Conservation (phyloP, 1,140 invertebrate genomes). For the Notospermus geniculatus region DNA sequence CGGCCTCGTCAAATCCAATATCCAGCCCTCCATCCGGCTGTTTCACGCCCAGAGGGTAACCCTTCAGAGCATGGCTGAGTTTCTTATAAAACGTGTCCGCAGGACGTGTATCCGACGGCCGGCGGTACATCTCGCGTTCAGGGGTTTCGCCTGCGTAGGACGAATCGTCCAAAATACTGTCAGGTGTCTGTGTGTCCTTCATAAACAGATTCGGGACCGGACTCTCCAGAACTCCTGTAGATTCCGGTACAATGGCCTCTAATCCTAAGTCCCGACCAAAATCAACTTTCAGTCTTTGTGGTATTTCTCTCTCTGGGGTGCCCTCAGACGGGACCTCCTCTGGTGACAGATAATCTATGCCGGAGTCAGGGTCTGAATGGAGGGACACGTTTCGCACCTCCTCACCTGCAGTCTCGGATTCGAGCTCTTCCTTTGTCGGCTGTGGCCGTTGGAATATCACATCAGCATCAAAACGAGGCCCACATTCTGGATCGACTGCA, state of each 20-base stretch:
- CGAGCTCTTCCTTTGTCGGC: neutral
- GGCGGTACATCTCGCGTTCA: neutral
- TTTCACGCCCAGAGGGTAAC: neutral
- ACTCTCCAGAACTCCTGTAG: neutral
- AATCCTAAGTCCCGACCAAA: too few relatives aligned
- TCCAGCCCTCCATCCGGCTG: neutral
- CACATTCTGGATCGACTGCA: too few relatives aligned
- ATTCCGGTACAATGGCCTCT: neutral
- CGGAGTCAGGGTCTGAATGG: neutral
- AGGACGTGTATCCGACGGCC: neutral
- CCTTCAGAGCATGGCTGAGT: neutral
- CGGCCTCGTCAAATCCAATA: conserved; percentile 1
- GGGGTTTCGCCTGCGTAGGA: neutral
- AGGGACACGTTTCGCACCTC: neutral
- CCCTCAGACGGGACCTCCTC: too few relatives aligned
- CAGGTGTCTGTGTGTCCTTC: conserved; percentile 1
- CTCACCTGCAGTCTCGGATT: neutral
- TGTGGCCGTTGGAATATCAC: neutral
- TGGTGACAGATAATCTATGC: too few relatives aligned
- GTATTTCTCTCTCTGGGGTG: too few relatives aligned
- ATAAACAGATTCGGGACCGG: neutral
- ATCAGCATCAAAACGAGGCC: neutral
- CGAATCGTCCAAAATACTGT: conserved; percentile 5
- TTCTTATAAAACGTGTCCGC: conserved; percentile 1
- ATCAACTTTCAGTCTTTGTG: too few relatives aligned